Conservation (phyloP, 2,113 vertebrate genomes). For the Meleagris gallopavo region DNA sequence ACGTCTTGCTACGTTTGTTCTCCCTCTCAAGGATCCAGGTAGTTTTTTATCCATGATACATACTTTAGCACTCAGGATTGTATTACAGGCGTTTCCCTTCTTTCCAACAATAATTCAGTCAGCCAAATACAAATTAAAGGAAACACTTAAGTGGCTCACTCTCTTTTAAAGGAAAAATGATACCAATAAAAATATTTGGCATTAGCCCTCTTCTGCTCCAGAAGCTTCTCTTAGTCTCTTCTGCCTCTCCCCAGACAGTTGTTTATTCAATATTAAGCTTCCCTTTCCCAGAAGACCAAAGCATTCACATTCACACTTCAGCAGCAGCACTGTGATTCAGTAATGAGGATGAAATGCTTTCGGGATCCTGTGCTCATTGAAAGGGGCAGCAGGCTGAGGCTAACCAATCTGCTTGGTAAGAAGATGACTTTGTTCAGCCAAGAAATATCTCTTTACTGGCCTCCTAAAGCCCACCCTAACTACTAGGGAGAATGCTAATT, state of each 20-base stretch:
- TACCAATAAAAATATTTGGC: slow-evolving; percentile 39
- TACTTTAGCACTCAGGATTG: not conserved
- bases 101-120: slow-evolving; percentile 1
- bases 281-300: slow-evolving; percentile 33
- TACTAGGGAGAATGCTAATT: slow-evolving; percentile 46
- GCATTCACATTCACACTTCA: slow-evolving; percentile 32
- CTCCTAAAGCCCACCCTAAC: not conserved
- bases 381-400: not conserved
- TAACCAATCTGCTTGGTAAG: slow-evolving; percentile 11
- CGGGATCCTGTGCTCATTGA: not conserved
- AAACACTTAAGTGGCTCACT: not conserved
- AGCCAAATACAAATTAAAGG: slow-evolving; percentile 43
- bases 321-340: slow-evolving; percentile 2
- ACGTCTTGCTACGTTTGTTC: not conserved
- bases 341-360: slow-evolving; percentile 56
- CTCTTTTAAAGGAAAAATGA: slow-evolving; percentile 11
- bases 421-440: slow-evolving; percentile 49
- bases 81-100: not conserved
- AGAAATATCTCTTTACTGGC: slow-evolving; percentile 16
- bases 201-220: slow-evolving; percentile 20
- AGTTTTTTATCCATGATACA: not conserved
- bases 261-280: slow-evolving; percentile 52
- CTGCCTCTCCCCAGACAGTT: not conserved
- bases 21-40: not conserved
- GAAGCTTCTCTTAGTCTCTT: slow-evolving; percentile 27